These are phyloP conservation scores for Frankliniella intonsa DNA, from an alignment of 2,888 invertebrate genomes.

Conservation along the genomic window DNA sequence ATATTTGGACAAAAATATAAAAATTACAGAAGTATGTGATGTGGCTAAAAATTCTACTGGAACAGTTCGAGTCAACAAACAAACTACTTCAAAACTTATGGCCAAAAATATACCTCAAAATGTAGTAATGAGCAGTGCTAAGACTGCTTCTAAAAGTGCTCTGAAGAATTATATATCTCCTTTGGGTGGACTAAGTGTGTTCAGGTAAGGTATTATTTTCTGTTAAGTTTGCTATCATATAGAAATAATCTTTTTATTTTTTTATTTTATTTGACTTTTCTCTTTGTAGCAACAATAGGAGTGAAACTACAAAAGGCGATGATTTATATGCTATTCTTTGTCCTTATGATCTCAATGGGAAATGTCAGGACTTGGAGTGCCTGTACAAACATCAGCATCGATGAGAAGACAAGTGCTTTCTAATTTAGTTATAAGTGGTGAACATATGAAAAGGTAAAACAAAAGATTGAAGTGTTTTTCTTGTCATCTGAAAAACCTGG, in stretches of 20 bases:
- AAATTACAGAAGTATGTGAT: no score
- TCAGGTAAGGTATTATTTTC: background rate
- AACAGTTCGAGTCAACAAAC: background rate
- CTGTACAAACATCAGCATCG: background rate
- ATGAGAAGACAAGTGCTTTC: background rate
- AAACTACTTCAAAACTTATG: background rate
- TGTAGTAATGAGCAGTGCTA: background rate
- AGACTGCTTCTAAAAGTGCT: background rate
- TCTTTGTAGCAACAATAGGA: background rate
- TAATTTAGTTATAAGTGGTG: background rate
- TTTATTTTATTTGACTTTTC: background rate
- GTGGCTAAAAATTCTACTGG: background rate
- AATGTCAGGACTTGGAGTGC: background rate
- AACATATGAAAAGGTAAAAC: no score
- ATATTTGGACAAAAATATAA: no score
- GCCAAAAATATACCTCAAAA: background rate
- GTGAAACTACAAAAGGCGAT: background rate
- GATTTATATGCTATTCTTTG: slow-evolving; percentile 1
- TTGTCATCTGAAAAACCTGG: no score
- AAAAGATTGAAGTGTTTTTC: no score
- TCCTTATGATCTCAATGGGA: slow-evolving; percentile 18
- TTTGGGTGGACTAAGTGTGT: background rate
- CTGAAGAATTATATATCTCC: background rate
- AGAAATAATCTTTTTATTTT: background rate
- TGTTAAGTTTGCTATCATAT: background rate